Evolutionary conservation across 2,113 vertebrate species (phyloP).

Genomic region (Pluvialis apricaria): DNA sequence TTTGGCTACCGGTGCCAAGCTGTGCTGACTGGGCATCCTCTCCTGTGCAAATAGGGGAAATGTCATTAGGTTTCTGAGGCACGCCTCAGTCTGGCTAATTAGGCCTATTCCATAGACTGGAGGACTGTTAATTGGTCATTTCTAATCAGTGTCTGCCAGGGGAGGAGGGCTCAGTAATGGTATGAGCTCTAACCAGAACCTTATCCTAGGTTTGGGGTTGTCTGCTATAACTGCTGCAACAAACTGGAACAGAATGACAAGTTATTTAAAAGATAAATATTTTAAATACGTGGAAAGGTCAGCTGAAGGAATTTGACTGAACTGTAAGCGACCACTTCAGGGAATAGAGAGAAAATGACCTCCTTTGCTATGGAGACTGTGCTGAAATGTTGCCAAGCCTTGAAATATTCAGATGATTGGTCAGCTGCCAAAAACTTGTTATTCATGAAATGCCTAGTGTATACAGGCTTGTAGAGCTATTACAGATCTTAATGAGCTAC

Average conservation of each 20-base stretch:
- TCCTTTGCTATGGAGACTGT: conserved; percentile 38
- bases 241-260: background rate
- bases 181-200: background rate
- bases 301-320: conserved; percentile 52
- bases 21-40: background rate
- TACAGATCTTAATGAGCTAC: conserved; percentile 41
- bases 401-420: conserved; percentile 62
- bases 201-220: background rate
- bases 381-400: conserved; percentile 59
- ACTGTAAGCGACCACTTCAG: conserved; percentile 28
- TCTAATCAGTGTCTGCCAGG: background rate
- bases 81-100: conserved; percentile 1
- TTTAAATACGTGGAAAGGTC: conserved; percentile 43
- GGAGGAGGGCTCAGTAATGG: background rate
- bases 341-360: conserved; percentile 47
- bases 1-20: background rate
- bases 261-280: conserved; percentile 30
- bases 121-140: conserved; percentile 18
- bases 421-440: conserved; percentile 59
- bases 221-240: background rate
- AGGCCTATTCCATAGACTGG: background rate
- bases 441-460: conserved; percentile 54
- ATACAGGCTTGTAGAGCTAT: conserved; percentile 38
- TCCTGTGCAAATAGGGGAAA: background rate
- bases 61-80: background rate